A percentile compares a stretch with the other conserved stretches of the same genome.
These are phyloP conservation scores for Platanista minor DNA, from an alignment of 2,113 vertebrate genomes.

Conservation along the genomic window DNA sequence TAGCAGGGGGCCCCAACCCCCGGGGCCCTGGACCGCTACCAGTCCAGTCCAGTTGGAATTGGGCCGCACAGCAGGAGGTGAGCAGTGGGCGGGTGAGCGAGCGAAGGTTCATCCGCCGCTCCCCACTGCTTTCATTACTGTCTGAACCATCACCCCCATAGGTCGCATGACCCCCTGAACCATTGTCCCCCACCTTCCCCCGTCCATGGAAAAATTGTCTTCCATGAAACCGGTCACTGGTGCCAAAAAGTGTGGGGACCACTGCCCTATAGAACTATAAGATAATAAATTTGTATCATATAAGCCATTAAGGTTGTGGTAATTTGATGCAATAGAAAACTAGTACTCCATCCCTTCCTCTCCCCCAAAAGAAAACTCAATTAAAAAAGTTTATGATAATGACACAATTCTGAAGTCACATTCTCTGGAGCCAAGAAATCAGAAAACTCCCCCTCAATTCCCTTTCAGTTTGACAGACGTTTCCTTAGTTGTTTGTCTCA, in stretches of 20 bases:
- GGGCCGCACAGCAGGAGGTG: no score
- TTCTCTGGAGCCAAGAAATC: not conserved
- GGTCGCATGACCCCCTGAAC: no score
- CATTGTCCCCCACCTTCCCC: no score
- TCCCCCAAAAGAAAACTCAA: not conserved
- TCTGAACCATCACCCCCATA: no score
- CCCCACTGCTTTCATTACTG: no score
- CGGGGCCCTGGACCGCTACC: no score
- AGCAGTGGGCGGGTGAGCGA: no score
- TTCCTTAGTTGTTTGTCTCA: not conserved
- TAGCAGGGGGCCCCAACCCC: not conserved
- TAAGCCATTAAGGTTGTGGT: not conserved
- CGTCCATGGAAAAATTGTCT: no score
- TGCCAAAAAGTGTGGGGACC: no score
- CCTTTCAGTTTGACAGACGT: constrained; percentile 1
- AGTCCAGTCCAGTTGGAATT: no score
- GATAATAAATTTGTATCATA: not conserved
- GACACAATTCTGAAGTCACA: not conserved
- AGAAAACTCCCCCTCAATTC: not conserved
- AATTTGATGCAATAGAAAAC: not conserved
- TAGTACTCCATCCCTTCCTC: not conserved
- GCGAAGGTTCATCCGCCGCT: no score
- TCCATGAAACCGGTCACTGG: no score
- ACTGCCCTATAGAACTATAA: not conserved
- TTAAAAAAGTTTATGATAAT: not conserved